Percentiles rank a stretch among this genome's conserved stretches.
Conservation (phyloP, 1,140 invertebrate species). For the Ceratosolen fusciceps region DNA sequence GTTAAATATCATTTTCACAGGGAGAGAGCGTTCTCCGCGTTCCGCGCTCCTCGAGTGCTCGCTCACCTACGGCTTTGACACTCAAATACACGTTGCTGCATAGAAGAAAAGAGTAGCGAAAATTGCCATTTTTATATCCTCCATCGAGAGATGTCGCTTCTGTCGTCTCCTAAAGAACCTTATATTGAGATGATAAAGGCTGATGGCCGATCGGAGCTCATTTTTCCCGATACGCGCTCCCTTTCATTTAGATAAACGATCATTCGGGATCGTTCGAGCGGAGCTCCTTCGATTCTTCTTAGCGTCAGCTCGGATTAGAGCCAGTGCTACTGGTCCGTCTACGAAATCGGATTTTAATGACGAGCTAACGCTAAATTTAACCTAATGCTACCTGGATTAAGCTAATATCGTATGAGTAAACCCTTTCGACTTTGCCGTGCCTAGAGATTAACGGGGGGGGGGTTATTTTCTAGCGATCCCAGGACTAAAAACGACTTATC, state of each 20-base stretch:
- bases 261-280: background rate
- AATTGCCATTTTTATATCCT: slow-evolving; percentile 20
- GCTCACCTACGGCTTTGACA: slow-evolving; percentile 35
- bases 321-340: too few relatives aligned
- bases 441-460: too few relatives aligned
- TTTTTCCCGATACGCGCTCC: background rate
- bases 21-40: slow-evolving; percentile 3
- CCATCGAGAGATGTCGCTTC: background rate
- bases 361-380: too few relatives aligned
- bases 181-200: slow-evolving; percentile 7
- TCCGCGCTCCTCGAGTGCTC: slow-evolving; percentile 25
- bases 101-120: background rate
- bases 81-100: slow-evolving; percentile 1
- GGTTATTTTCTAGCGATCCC: too few relatives aligned
- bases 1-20: slow-evolving; percentile 45
- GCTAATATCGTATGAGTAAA: too few relatives aligned
- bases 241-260: background rate
- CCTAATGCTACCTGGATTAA: too few relatives aligned
- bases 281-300: too few relatives aligned
- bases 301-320: too few relatives aligned
- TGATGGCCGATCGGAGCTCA: background rate
- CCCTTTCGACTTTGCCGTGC: too few relatives aligned
- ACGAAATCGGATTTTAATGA: too few relatives aligned
- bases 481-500: too few relatives aligned
- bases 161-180: background rate